These are phyloP conservation scores for Xenentodon cancila DNA, from an alignment of 2,797 vertebrate genomes.

Conservation along the genomic window DNA sequence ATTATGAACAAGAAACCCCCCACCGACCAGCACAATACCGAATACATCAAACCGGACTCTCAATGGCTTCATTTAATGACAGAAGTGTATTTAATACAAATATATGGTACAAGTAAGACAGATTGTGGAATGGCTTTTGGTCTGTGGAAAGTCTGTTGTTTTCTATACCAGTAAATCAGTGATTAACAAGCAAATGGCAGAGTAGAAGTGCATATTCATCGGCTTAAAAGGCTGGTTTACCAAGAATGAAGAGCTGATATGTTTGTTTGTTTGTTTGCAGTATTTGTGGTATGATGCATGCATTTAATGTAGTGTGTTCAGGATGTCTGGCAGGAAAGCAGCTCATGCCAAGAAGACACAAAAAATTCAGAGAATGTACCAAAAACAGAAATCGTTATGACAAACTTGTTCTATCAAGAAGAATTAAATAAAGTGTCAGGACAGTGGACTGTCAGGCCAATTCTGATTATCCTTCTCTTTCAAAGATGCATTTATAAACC, in stretches of 20 bases:
- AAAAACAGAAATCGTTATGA: neutral
- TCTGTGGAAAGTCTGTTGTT: no score
- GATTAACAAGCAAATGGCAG: neutral
- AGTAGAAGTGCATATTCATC: neutral
- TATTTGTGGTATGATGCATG: no score
- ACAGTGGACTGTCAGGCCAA: neutral
- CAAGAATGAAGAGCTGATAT: neutral
- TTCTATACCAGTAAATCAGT: neutral
- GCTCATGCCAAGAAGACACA: neutral
- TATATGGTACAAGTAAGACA: neutral
- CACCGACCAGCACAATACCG: neutral
- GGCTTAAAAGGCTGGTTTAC: neutral
- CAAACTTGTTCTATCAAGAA: neutral
- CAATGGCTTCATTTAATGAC: slow-evolving; percentile 12
- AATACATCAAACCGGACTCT: slow-evolving; percentile 3
- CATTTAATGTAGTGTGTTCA: neutral
- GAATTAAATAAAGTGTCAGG: slow-evolving; percentile 6
- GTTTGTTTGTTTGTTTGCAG: neutral
- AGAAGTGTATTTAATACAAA: slow-evolving; percentile 15
- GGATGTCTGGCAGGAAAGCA: neutral
- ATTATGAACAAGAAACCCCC: slow-evolving; percentile 25
- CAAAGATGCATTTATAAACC: neutral
- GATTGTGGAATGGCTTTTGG: no score
- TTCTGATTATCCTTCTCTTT: neutral
- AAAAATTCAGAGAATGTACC: neutral